A percentile compares a stretch with the other conserved stretches of the same genome.
Conservation (phyloP, 2,888 invertebrate species). For the Autographa gamma region DNA sequence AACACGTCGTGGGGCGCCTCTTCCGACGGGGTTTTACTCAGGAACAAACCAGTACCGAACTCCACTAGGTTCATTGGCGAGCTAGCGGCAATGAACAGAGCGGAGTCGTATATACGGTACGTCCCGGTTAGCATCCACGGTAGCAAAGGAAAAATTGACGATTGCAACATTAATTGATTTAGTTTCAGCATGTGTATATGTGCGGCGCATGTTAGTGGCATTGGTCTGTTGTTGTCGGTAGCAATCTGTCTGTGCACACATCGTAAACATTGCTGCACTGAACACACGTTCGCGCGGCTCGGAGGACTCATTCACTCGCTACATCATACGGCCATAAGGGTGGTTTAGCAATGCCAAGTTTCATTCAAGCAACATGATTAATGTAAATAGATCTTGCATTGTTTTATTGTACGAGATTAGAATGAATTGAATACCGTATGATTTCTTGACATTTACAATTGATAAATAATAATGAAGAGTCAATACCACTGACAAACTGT, state of each 20-base stretch:
- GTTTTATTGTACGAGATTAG: conserved; percentile 12
- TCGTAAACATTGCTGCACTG: conserved; percentile 31
- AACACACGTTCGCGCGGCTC: conserved; percentile 26
- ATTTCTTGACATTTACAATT: conserved; percentile 18
- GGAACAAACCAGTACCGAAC: conserved; percentile 98
- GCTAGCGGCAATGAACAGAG: conserved; percentile 87
- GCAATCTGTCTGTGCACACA: conserved; percentile 46
- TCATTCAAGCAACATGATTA: conserved; percentile 21
- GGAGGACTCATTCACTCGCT: conserved; percentile 21
- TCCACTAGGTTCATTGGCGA: conserved; percentile 98
- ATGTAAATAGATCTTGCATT: conserved; percentile 28
- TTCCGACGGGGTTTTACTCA: conserved; percentile 97
- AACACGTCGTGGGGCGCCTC: conserved; percentile 93
- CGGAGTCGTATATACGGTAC: conserved; percentile 63
- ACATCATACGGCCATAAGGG: conserved; percentile 31
- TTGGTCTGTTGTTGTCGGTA: conserved; percentile 49
- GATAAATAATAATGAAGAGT: conserved; percentile 13
- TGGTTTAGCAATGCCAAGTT: conserved; percentile 31
- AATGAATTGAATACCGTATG: conserved; percentile 12
- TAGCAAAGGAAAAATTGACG: conserved; percentile 84
- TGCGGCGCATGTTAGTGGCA: conserved; percentile 60
- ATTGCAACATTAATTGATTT: conserved; percentile 73
- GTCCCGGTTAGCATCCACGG: conserved; percentile 85
- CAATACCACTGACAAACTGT: conserved; percentile 40
- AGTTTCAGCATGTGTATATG: conserved; percentile 69